These are phyloP conservation scores for Caenorhabditis briggsae DNA, from an alignment of 1,140 invertebrate genomes.

Conservation along the genomic window DNA sequence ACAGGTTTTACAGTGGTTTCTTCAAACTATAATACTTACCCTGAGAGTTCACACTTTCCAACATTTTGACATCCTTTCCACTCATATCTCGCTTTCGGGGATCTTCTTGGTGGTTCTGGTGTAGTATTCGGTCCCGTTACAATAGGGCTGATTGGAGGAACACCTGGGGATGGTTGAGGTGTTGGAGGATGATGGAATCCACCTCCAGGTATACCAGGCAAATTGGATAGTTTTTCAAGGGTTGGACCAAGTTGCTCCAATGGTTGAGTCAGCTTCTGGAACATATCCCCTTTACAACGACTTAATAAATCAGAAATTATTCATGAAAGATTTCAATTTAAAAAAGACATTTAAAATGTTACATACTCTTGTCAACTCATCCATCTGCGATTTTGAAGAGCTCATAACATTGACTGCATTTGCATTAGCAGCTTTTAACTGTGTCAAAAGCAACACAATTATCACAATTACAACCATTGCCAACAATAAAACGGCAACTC, in stretches of 20 bases:
- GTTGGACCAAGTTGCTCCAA: slow-evolving; percentile 37
- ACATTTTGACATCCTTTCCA: slow-evolving; percentile 43
- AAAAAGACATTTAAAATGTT: background rate
- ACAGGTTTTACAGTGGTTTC: too few species aligned
- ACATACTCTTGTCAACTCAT: slow-evolving; percentile 20
- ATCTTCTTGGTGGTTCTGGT: slow-evolving; percentile 32
- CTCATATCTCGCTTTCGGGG: slow-evolving; percentile 40
- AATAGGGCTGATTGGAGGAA: slow-evolving; percentile 37
- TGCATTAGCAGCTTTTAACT: slow-evolving; percentile 26
- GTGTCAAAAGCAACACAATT: slow-evolving; percentile 3
- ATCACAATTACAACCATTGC: slow-evolving; percentile 43
- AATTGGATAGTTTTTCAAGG: slow-evolving; percentile 25
- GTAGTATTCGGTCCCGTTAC: slow-evolving; percentile 9
- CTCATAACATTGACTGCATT: background rate
- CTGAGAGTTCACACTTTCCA: slow-evolving; percentile 35
- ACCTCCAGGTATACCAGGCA: background rate
- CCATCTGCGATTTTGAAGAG: slow-evolving; percentile 15
- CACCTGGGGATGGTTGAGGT: background rate
- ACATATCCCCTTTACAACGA: background rate
- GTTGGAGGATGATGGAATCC: slow-evolving; percentile 15
- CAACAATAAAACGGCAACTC: slow-evolving; percentile 10
- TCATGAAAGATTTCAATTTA: background rate
- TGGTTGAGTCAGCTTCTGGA: slow-evolving; percentile 22
- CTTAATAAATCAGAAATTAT: background rate
- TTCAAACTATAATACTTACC: background rate